Evolutionary conservation across 35 echinoderm and acorn worm species (phyloP).

Genomic region (Ophiothrix spiculata): DNA sequence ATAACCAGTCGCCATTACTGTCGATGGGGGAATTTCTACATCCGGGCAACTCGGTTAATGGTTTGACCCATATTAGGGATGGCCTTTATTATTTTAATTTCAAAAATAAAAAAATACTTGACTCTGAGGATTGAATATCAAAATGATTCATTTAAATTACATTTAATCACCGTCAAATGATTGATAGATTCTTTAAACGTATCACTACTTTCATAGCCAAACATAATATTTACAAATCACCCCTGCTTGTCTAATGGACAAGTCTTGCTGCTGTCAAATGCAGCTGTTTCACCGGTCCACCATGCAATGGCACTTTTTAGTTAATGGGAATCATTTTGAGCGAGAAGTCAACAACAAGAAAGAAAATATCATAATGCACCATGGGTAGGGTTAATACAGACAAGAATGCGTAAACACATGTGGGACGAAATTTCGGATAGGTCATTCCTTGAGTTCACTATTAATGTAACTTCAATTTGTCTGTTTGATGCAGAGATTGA

Average conservation of each 20-base stretch:
- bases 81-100: background rate
- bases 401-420: background rate
- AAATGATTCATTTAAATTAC: background rate
- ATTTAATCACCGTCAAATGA: background rate
- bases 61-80: background rate
- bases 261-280: background rate
- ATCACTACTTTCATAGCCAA: background rate
- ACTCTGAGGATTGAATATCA: background rate
- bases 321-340: background rate
- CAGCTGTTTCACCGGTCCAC: background rate
- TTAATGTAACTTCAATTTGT: too few relatives aligned
- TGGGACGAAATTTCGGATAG: background rate
- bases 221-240: background rate
- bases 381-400: background rate
- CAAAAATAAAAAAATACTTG: background rate
- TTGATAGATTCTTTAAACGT: background rate
- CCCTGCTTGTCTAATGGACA: background rate
- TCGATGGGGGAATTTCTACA: conserved; percentile 12
- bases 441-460: too few relatives aligned
- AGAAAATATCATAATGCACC: background rate
- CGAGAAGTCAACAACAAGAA: background rate
- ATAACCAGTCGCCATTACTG: conserved; percentile 29
- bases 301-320: background rate
- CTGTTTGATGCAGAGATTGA: too few relatives aligned
- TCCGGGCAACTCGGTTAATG: background rate